A percentile compares a stretch with the other conserved stretches of the same genome.
Evolutionary conservation across 2,888 invertebrate genomes (phyloP).

Genomic region (Craniophora ligustri): DNA sequence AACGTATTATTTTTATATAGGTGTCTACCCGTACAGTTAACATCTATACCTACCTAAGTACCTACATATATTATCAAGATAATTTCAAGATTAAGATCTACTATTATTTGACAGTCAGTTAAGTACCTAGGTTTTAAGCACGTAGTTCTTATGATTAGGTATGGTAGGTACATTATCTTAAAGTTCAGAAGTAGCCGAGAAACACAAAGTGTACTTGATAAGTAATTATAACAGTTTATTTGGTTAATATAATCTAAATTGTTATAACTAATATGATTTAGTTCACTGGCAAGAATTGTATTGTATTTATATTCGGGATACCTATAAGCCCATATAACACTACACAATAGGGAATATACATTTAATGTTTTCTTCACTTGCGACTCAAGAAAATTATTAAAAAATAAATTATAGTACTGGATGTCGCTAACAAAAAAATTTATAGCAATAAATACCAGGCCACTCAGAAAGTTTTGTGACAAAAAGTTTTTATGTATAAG

Average conservation of each 20-base stretch:
- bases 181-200: conserved; percentile 43
- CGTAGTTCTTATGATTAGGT: neutral
- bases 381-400: too few species aligned
- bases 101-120: conserved; percentile 29
- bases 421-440: too few species aligned
- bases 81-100: conserved; percentile 15
- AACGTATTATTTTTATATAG: conserved; percentile 17
- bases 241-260: conserved; percentile 30
- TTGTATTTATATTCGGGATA: conserved; percentile 72
- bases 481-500: too few species aligned
- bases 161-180: conserved; percentile 1
- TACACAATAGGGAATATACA: conserved; percentile 14
- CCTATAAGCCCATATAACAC: conserved; percentile 15
- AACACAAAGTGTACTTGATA: conserved; percentile 40
- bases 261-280: conserved; percentile 42
- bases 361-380: too few species aligned
- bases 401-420: too few species aligned
- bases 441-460: too few species aligned
- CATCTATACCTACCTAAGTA: conserved; percentile 10
- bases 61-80: too few species aligned
- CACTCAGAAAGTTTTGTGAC: too few species aligned
- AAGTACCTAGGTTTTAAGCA: too few species aligned
- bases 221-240: conserved; percentile 53
- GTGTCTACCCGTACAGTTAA: conserved; percentile 10
- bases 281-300: conserved; percentile 73